phyloP scores from a whole-genome alignment of 2,797 vertebrate genomes.

The Tokudaia muenninki region DNA sequence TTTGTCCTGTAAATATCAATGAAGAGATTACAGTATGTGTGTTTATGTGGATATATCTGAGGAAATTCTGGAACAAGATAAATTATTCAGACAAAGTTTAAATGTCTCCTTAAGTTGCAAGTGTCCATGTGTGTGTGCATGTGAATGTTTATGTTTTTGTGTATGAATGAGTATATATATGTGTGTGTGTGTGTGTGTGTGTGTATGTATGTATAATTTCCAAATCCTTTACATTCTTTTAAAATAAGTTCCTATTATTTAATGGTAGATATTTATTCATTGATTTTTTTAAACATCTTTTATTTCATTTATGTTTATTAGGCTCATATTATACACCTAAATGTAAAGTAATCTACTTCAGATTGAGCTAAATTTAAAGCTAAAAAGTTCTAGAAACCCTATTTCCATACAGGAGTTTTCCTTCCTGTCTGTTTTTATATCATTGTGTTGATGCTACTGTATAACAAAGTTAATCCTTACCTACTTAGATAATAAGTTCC shows the following conservation, averaged over 20 bases:
- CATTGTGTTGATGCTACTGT: neutral
- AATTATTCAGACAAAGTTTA: neutral
- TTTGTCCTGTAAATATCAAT: neutral
- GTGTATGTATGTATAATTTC: neutral
- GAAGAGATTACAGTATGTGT: accelerated
- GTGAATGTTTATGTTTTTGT: no score
- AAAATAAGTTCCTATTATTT: neutral
- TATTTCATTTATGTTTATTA: neutral
- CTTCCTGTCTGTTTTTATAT: no score
- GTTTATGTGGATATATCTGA: accelerated
- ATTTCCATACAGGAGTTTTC: neutral
- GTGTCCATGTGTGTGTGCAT: neutral
- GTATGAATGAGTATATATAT: neutral
- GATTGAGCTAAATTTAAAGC: neutral
- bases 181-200: neutral
- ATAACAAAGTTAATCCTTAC: neutral
- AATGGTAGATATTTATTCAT: neutral
- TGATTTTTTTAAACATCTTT: neutral
- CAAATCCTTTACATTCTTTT: neutral
- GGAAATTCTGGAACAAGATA: neutral
- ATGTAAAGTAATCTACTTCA: neutral
- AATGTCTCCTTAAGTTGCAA: no score
- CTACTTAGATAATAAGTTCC: neutral
- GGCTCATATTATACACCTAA: neutral
- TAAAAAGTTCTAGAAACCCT: neutral